phyloP scores from a whole-genome alignment of 1,140 invertebrate genomes.

The Hyles vespertilio region DNA sequence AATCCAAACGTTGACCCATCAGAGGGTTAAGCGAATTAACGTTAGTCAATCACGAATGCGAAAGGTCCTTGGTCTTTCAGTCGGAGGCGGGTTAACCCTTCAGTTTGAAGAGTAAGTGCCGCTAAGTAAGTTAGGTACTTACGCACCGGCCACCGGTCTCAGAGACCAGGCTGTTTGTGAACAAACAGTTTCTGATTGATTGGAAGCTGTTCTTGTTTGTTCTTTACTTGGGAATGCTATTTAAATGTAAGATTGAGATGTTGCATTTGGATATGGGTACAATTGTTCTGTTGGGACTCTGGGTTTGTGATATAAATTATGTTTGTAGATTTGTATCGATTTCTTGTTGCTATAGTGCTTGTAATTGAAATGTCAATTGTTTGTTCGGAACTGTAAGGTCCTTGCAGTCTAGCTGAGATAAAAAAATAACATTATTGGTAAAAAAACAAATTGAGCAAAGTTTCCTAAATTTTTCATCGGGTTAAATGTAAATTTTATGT shows the following conservation, averaged over 20 bases:
- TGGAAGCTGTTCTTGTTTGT: constrained; percentile 25
- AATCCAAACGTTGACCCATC: not conserved
- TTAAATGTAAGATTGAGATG: constrained; percentile 1
- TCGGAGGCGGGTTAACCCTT: constrained; percentile 7
- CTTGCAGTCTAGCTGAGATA: too few species aligned
- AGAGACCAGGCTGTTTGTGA: constrained; percentile 8
- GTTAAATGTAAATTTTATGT: too few species aligned
- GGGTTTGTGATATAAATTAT: not conserved
- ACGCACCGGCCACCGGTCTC: constrained; percentile 13
- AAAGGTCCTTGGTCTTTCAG: constrained; percentile 5
- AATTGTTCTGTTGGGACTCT: not conserved
- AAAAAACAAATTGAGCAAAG: too few species aligned
- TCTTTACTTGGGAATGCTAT: constrained; percentile 8
- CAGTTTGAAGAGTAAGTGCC: constrained; percentile 13
- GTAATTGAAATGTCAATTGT: too few species aligned
- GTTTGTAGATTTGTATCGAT: too few species aligned
- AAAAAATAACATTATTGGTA: too few species aligned
- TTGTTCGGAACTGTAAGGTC: too few species aligned
- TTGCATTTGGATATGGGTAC: too few species aligned
- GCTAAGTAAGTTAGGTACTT: constrained; percentile 23
- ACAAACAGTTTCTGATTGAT: constrained; percentile 26
- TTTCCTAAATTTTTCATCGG: too few species aligned
- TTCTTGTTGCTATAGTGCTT: too few species aligned
- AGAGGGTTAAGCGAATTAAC: constrained; percentile 6
- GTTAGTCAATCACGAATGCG: constrained; percentile 1